A percentile compares a stretch with the other conserved stretches of the same genome.
Conservation (phyloP, 1,140 invertebrate genomes). For the Drosophila tani region DNA sequence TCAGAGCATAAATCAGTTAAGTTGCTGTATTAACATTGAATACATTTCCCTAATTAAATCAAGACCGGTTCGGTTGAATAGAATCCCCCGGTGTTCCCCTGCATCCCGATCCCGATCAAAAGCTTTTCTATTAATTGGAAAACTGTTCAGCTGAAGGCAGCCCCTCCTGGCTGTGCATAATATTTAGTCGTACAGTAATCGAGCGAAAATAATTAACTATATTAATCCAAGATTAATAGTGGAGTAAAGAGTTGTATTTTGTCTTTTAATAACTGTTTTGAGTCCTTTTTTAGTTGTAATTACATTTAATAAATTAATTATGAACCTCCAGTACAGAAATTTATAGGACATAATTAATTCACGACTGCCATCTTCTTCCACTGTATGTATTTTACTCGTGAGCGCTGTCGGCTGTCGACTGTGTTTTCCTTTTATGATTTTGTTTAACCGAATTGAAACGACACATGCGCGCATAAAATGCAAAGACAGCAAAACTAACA, state of each 20-base stretch:
- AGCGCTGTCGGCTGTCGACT: slow-evolving; percentile 21
- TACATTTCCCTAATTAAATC: slow-evolving; percentile 82
- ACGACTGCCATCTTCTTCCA: background rate
- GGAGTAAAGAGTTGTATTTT: too few species aligned
- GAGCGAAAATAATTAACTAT: background rate
- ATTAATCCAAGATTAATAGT: background rate
- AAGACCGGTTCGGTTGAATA: slow-evolving; percentile 53
- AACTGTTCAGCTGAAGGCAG: slow-evolving; percentile 38
- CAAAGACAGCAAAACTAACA: slow-evolving; percentile 63
- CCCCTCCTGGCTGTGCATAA: background rate
- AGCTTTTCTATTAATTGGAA: slow-evolving; percentile 79
- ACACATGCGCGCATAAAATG: slow-evolving; percentile 68
- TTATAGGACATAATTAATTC: background rate
- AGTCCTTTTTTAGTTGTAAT: too few species aligned
- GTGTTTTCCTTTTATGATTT: slow-evolving; percentile 66
- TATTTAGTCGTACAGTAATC: slow-evolving; percentile 7
- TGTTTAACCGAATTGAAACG: slow-evolving; percentile 51
- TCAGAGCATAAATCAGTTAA: slow-evolving; percentile 74
- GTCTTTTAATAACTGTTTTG: too few species aligned
- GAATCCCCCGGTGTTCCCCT: background rate
- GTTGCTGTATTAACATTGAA: slow-evolving; percentile 83
- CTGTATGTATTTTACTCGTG: slow-evolving; percentile 8
- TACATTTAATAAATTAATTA: too few species aligned
- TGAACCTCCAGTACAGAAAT: too few species aligned
- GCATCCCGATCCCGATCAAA: slow-evolving; percentile 31